Base-by-base conservation (phyloP, 2,888 invertebrate genomes). In the Oscheius sp. region DNA sequence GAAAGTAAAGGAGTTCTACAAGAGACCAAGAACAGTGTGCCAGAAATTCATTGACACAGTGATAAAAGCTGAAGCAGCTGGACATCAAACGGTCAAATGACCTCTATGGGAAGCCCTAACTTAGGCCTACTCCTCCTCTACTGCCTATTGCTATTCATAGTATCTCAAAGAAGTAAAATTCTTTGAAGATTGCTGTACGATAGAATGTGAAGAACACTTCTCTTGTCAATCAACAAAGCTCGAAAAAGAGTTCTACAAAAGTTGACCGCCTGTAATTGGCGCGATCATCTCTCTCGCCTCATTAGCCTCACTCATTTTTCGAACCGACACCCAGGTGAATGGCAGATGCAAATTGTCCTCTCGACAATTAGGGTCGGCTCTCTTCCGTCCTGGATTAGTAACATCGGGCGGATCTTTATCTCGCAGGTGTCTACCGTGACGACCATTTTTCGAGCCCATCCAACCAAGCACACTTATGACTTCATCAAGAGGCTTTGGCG, bases 371-470 rank as follows among this genome's bases (percentile, higher is more conserved):
- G 35, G 9, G 68, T 53, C 68, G 68, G 68, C 55, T 55, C 7
- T 55, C 55, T 68, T 68, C 68, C 68, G 68, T 51, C 10, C 5
- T 21, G 68, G 68, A 68, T 68, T 68, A 68, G 47, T 47, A 63
- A 47, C 63, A 55, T 35, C 55, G 68, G 50, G 55, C 55, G 68
- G 68, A 68, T 68, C 68, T 53, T 68, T 68, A 68, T 68, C 68
- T 68, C 53, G 55, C 68, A 68, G 68, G 68, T 68, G 68, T 42
- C 68, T 33, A 33, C 32, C 51, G 50, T 47, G 11, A 42, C 50
- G 66, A 48, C 66, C 55, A 63, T 63, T 63, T 63, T 29, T 48
- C 63, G 47, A 32, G 48, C 7, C 63, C 50, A 63, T 63, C 63
- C 63, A 63, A 21, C 48, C 63, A 48, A 10, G 35, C 37, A 48